Conservation (phyloP, 2,888 invertebrate genomes). For the Tholera decimalis region DNA sequence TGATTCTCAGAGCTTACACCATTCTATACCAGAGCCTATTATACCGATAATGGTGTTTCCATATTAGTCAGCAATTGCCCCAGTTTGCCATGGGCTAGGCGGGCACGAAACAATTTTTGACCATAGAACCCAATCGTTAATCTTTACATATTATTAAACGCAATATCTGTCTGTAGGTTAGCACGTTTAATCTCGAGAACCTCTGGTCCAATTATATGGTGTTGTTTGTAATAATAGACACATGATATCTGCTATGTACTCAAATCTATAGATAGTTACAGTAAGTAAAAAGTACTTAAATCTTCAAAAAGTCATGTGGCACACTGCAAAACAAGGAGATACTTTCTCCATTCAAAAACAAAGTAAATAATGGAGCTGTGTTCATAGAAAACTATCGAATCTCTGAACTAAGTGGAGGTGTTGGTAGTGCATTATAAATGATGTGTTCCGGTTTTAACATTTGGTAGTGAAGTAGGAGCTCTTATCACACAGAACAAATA, state of each 20-base stretch:
- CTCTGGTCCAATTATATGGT: conserved; percentile 47
- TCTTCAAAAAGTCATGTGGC: conserved; percentile 1
- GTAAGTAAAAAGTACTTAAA: conserved; percentile 22
- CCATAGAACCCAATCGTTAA: conserved; percentile 70
- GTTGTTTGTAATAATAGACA: conserved; percentile 39
- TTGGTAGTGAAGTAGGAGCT: conserved; percentile 84
- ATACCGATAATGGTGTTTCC: conserved; percentile 82
- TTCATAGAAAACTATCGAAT: conserved; percentile 82
- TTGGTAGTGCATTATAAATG: conserved; percentile 81
- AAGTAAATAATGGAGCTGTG: conserved; percentile 48
- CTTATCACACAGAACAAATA: conserved; percentile 89
- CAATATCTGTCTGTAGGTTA: conserved; percentile 47
- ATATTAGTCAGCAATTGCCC: conserved; percentile 84
- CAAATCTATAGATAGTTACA: conserved; percentile 27
- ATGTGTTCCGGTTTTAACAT: conserved; percentile 82
- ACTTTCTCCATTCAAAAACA: conserved; percentile 32
- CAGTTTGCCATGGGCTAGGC: conserved; percentile 82
- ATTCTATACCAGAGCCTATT: conserved; percentile 71
- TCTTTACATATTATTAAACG: conserved; percentile 61
- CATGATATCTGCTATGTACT: conserved; percentile 18
- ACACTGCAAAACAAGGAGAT: conserved; percentile 5
- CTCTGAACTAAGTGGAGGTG: conserved; percentile 81
- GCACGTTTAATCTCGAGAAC: conserved; percentile 48
- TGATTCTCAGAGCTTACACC: conserved; percentile 80
- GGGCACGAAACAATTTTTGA: conserved; percentile 81